Evolutionary conservation across 2,888 invertebrate species (phyloP).

Genomic region (Frankliniella fusca): DNA sequence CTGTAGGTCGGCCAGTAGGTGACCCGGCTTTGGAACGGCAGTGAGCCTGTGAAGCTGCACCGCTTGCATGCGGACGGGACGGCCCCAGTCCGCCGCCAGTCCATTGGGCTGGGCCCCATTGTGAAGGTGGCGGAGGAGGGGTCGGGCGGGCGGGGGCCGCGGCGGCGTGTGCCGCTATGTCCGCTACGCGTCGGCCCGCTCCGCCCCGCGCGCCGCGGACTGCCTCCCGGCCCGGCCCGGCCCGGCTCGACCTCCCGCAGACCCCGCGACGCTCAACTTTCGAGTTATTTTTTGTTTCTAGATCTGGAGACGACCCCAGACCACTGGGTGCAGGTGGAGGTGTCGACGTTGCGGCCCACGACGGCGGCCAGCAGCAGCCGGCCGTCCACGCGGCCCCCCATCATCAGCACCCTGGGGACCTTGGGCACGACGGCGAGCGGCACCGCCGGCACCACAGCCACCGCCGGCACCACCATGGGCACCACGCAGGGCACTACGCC

Average conservation of each 20-base stretch:
- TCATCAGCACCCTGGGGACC: neutral
- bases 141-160: no score
- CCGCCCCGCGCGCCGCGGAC: no score
- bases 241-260: neutral
- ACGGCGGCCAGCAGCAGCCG: conserved; percentile 40
- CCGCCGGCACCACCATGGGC: conserved; percentile 45
- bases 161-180: no score
- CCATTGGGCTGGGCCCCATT: neutral
- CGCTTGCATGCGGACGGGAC: neutral
- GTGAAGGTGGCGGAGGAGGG: neutral
- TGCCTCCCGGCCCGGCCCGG: neutral
- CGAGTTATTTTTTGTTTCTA: neutral
- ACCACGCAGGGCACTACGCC: conserved; percentile 37
- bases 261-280: neutral
- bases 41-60: neutral
- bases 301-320: conserved; percentile 54
- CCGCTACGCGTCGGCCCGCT: no score
- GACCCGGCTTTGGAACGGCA: neutral
- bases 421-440: conserved; percentile 31
- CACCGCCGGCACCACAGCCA: conserved; percentile 42
- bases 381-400: conserved; percentile 29
- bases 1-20: neutral
- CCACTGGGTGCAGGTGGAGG: conserved; percentile 54
- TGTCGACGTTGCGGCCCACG: conserved; percentile 48
- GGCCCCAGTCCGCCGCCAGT: neutral